Evolutionary conservation across 1,140 invertebrate species (phyloP), one percentile per base, ranked within the genome.

Genomic region (Brachionus sp.): DNA sequence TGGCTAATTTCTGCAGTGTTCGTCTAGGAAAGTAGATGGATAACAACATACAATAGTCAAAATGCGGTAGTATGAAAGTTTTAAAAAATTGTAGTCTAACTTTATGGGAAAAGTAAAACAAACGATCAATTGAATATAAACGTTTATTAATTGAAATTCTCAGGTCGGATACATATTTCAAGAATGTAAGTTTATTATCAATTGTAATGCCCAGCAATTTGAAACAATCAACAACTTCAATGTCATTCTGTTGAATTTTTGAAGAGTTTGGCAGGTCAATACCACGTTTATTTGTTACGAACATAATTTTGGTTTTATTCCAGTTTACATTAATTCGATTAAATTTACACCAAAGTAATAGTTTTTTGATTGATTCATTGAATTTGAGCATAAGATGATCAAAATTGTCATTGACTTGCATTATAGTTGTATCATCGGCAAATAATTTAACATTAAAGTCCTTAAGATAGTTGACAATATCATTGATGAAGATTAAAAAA

Each of bases 401-500:
- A 6, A 70, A 3, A 13, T 70, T 39, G 1, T 10, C 13, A 35
- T 13, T 7, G 23, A 9, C 3, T 29, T 70, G 3, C 10, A 39
- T 29, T 7, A 70, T 35, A 2, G 25, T 70, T 16, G 66, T 35
- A 25, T 70, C 66, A 13, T 70, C 66, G 33, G 29, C 66, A 35
- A 70, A 70, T 13, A 70, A 9, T 39, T 29, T 35, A 7, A 33
- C 13, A 25, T 12, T 16, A n/a, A 2, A 39, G 3, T 35, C 29
- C 3, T 33, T 39, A 7, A 39, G n/a, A 35, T 29, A 33, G 3
- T 16, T 29, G 4, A 42, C 12, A 12, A 77, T 16, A 23, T 77
- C 73, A 77, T 77, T 77, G 2, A 77, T 77, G n/a, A 44, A 77
- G 5, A 77, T 19, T 16, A 50, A 9, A 25, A 77, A 77, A 1